Base-by-base conservation (phyloP, 2,113 vertebrate species). In the Callorhinus ursinus region DNA sequence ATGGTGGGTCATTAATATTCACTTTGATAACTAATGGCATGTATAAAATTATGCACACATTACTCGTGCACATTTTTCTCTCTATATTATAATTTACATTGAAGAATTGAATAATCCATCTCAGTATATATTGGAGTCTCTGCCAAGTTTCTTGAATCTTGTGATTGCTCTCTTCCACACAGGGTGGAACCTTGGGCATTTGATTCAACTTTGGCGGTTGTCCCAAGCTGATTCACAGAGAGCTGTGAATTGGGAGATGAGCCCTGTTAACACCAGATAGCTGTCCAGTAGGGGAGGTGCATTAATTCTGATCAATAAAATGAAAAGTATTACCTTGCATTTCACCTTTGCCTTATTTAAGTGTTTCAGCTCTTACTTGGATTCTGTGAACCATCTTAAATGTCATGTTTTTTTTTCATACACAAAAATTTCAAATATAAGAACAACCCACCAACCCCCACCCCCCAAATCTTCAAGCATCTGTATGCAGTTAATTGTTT, bases 121-220 rank as follows among this genome's bases (percentile, higher is more conserved):
- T 88, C 24, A 6, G 15, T 79, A 19, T 33, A 26, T 49, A 4
- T 31, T n/a, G 49, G 8, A 67, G 15, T 36, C 19, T 1, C 28
- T 83, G 46, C 33, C 28, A 67, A 69, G 5, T 49, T 83, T 61
- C 22, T n/a, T 67, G 84, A 80, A 4, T 63, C 36, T 59, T n/a
- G 33, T 0, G 6, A 65, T 14, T 4, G 7, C 22, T 63, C 28
- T 55, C 22, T 59, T 74, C 22, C 26, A 31, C 4, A 22, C 4
- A 8, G 0, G 0, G 15, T 67, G 63, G 49, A 21, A 24, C 28
- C 51, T 18, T 11, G 22, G 22, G 1, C 42, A 7, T 33, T 8
- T 42, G 5, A 49, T 11, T 88, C 19, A 59, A 2, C 51, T 42
- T 19, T n/a, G 55, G 28, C 31, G 57, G 18, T 18, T 26, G 67